A percentile compares a stretch with the other conserved stretches of the same genome.
Conservation (phyloP, 2,888 invertebrate species). For the Chrysina gloriosa region DNA sequence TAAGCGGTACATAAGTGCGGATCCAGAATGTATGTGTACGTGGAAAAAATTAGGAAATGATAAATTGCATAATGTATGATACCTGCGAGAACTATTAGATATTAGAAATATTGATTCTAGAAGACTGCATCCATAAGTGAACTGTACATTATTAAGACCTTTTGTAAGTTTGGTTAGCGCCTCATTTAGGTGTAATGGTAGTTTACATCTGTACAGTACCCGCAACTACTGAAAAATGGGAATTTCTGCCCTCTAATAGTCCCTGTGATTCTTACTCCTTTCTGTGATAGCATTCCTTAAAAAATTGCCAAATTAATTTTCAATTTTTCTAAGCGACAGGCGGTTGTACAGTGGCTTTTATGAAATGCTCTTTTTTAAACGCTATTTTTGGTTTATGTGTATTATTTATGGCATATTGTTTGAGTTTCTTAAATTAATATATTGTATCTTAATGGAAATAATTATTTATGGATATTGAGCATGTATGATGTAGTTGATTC, state of each 20-base stretch:
- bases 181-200: slow-evolving; percentile 53
- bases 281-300: slow-evolving; percentile 54
- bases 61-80: slow-evolving; percentile 40
- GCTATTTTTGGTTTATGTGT: slow-evolving; percentile 15
- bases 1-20: slow-evolving; percentile 30
- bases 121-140: slow-evolving; percentile 65
- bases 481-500: slow-evolving; percentile 54
- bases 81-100: slow-evolving; percentile 56
- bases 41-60: slow-evolving; percentile 31
- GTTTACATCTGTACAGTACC: slow-evolving; percentile 62
- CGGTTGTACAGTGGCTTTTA: background rate
- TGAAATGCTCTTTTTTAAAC: slow-evolving; percentile 16
- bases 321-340: slow-evolving; percentile 12
- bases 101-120: slow-evolving; percentile 62
- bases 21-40: slow-evolving; percentile 18
- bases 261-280: slow-evolving; percentile 51
- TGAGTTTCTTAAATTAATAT: slow-evolving; percentile 41
- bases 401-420: slow-evolving; percentile 23
- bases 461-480: slow-evolving; percentile 21
- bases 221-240: slow-evolving; percentile 55
- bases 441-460: slow-evolving; percentile 16
- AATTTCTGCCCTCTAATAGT: slow-evolving; percentile 14
- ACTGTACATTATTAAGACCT: slow-evolving; percentile 46
- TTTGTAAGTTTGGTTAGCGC: slow-evolving; percentile 37
- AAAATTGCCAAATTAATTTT: slow-evolving; percentile 35